Evolutionary conservation across 2,797 vertebrate species (phyloP), one percentile per base, ranked within the genome.

Genomic region (Artibeus lituratus): DNA sequence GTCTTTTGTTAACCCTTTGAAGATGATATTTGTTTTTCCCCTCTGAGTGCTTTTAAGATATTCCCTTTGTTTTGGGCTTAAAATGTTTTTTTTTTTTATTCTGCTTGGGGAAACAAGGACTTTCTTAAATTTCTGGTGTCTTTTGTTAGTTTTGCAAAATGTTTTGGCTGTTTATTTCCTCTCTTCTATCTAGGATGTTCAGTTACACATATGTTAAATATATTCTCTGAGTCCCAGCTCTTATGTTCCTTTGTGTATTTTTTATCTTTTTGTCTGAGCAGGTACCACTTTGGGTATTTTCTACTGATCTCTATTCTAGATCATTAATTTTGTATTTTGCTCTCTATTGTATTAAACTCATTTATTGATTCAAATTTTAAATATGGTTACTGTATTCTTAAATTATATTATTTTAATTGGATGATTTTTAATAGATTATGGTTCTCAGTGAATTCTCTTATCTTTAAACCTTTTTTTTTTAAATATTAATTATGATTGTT

Each of bases 351-450:
- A 83, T n/a, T 91, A 83, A 96, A 70, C 10, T 10, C 3, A 88
- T 53, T 83, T 92, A 59, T 62, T 91, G 10, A 91, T 39, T 92
- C 90, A 15, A 78, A 81, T 77, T 91, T 89, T 92, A 96, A 88
- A 59, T 87, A 82, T 73, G 2, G 18, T 87, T 51, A 44, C 59
- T 74, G 2, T 70, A n/a, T 76, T 70, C 83, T 96, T 76, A 93
- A 84, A 44, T 65, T 94, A 14, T 19, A 39, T 84, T 22, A 92
- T 81, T 70, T 94, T 39, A 87, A 16, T 51, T 80, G 10, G 24
- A 16, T 83, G 53, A 29, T 11, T 87, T 95, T 82, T n/a, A 44
- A 67, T 59, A 86, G 49, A 29, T 39, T 69, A 47, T 19, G 42
- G 35, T 65, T 77, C 18, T 73, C 69, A 51, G n/a, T 90, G n/a